These are phyloP conservation scores for Diadema setosum DNA, from an alignment of 35 echinoderm and acorn worm genomes.

Conservation along the genomic window DNA sequence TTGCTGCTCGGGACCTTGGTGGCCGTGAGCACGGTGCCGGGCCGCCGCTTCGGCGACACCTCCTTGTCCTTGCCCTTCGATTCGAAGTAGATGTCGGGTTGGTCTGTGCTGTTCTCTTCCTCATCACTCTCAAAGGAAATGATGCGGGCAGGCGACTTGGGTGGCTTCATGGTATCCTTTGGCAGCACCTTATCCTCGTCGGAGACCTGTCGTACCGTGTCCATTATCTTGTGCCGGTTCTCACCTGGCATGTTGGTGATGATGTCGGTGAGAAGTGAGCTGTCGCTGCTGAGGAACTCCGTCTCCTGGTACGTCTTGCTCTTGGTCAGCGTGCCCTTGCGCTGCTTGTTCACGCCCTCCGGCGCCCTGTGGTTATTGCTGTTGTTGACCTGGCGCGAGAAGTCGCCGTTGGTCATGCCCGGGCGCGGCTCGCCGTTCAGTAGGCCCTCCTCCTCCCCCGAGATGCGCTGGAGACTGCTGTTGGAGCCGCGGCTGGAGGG, in stretches of 20 bases:
- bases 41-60: neutral
- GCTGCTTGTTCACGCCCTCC: neutral
- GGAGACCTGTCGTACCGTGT: neutral
- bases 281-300: neutral
- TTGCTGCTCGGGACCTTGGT: neutral
- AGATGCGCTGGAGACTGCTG: neutral
- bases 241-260: neutral
- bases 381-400: neutral
- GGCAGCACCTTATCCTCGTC: neutral
- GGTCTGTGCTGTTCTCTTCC: neutral
- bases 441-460: neutral
- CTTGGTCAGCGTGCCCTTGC: neutral
- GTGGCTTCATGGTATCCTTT: neutral
- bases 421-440: neutral
- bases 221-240: neutral
- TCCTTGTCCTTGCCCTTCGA: neutral
- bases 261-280: neutral
- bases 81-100: neutral
- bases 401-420: neutral
- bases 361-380: neutral
- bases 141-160: neutral
- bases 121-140: neutral
- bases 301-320: neutral
- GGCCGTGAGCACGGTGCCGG: neutral
- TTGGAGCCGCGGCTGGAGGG: constrained; percentile 1